Base-by-base conservation (phyloP, 2,888 invertebrate species). In the Spilarctia lutea region DNA sequence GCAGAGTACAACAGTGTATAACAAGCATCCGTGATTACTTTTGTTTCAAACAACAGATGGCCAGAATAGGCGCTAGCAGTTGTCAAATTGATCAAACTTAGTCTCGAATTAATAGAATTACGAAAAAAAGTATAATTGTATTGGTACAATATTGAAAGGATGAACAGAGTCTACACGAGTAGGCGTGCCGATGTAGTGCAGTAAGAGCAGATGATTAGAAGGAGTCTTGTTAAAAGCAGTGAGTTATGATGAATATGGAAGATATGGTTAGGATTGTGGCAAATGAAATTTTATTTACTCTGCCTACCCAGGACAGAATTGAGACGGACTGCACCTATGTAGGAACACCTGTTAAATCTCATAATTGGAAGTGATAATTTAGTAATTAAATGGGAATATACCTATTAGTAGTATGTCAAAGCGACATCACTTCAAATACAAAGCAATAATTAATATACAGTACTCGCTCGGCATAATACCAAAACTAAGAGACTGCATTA, bases 41-140 rank as follows among this genome's bases (percentile, higher is more conserved):
- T 91, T 89, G 89, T 91, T 90, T 85, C 78, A 81, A 87, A 87
- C 90, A 88, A 89, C 91, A 91, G 89, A 90, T 91, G 90, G 86
- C 88, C 75, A 78, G 77, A 87, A 88, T 87, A 24, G 81, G 79
- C 82, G 76, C 85, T 85, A 81, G 77, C 83, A 83, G 80, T 81
- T 84, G 78, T 71, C 77, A 71, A 82, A 85, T 81, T 79, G 73
- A 82, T 79, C 76, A 75, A 80, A 80, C 77, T 81, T 74, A 80
- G 75, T 78, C 71, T 81, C 75, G 68, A 75, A 77, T 83, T 77
- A 70, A 65, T 69, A 66, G 39, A 72, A 67, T 67, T 63, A 70
- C n/a, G 35, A 42, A 42, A n/a, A 10, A 13, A 66, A 16, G 10
- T 56, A 48, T 48, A 48, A 48, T 48, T 48, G 45, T 7, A 24